Conservation (phyloP, 2,797 vertebrate genomes). For the Glyptemys insculpta region DNA sequence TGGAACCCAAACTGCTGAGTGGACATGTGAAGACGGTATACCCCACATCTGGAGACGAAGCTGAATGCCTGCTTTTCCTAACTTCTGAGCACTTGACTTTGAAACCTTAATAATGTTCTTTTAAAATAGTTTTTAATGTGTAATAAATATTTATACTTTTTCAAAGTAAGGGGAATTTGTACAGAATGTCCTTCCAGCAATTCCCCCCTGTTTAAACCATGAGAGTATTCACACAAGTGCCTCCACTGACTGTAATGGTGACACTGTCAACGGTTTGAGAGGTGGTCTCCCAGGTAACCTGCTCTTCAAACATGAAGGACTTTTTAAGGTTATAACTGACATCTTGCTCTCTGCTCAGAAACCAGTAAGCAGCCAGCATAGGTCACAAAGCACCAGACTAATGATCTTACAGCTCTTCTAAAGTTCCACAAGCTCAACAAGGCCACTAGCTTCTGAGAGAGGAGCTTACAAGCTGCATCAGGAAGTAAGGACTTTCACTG, state of each 20-base stretch:
- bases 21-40: too few species aligned
- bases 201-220: background rate
- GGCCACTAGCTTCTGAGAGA: background rate
- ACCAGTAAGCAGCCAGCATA: background rate
- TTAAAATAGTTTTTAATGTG: background rate
- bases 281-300: background rate
- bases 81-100: background rate
- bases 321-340: background rate
- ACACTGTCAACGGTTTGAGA: background rate
- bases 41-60: too few species aligned
- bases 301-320: background rate
- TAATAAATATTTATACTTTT: background rate
- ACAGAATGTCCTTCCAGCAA: background rate
- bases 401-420: background rate
- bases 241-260: background rate
- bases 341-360: background rate
- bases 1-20: too few species aligned
- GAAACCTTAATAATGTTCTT: background rate
- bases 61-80: background rate
- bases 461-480: background rate
- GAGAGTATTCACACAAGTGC: background rate
- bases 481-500: background rate
- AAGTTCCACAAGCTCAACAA: background rate
- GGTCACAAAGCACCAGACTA: background rate
- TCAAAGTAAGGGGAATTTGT: too few species aligned